Evolutionary conservation across 2,113 vertebrate species (phyloP), one percentile per base, ranked within the genome.

Genomic region (Meles meles): DNA sequence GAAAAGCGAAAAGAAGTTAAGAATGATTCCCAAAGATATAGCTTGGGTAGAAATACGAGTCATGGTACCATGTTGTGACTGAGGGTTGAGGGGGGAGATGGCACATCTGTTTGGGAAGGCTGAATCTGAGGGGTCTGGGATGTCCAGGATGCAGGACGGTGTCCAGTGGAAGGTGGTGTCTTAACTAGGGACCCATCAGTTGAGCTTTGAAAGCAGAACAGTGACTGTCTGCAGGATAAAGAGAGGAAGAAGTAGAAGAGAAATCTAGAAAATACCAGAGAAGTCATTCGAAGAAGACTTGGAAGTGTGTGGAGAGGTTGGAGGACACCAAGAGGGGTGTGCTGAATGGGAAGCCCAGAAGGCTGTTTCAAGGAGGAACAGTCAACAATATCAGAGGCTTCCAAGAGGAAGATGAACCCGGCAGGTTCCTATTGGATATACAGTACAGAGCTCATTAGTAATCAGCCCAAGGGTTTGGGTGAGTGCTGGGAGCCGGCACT

Each of bases 391-490:
- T 18, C 17, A 27, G 47, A 83, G 34, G 3, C 20, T 39, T 42
- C 14, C 15, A 0, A 67, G 49, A 49, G 57, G 9, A 61, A n/a
- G 29, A 8, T 11, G 37, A 71, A 44, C 23, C 12, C 1, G 0
- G 18, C 20, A 52, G 15, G 23, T 27, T 2, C 20, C 47, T 31
- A 1, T 31, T 25, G 52, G 71, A 21, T 76, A 49, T 39, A 71
- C 34, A 44, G 7, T 7, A 2, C 5, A 12, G 17, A 82, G 34
- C 74, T 79, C 69, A 2, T 20, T 25, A 27, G 12, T 25, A 3
- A 47, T 23, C 9, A 8, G 7, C 27, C 47, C 57, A 21, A 44
- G 52, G 29, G 44, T 23, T 59, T 82, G 71, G 63, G 27, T 37
- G 42, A 91, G 42, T 8, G 49, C 8, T 37, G 77, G 65, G 49